Evolutionary conservation across 2,888 invertebrate genomes (phyloP), one percentile per base, ranked within the genome.

Genomic region (Nymphalis urticae): DNA sequence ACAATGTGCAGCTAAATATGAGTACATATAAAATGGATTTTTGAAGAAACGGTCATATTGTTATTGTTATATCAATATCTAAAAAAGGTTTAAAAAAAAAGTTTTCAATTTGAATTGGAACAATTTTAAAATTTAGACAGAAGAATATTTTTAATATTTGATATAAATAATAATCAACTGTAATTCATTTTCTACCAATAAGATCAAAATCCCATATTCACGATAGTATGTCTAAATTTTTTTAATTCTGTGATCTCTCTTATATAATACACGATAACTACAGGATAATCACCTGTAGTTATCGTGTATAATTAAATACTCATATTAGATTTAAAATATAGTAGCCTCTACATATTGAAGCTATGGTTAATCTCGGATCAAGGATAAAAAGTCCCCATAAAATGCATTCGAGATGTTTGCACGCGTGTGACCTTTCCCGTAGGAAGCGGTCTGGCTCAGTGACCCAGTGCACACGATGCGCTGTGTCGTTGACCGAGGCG

Each of bases 401-500:
- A 68, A 66, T 64, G 68, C 67, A 36, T 24, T 36, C 24, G 61
- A 66, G 70, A 66, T 64, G 66, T 61, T 62, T 73, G 71, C 69
- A 71, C 73, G 69, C 70, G 70, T 72, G 51, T 74, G 86, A 83
- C 87, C 87, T 87, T 87, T 90, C 87, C 89, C 85, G 85, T 77
- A 88, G 88, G 89, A 86, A 85, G 84, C 87, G 81, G 82, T 75
- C 78, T 81, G 88, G 76, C 88, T 86, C 82, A 87, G 82, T 90
- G 87, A 89, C 90, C 90, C 84, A 90, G 80, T 88, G 85, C 82
- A 80, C 78, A 71, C 71, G 68, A 75, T 68, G 73, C 70, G 71
- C 62, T 47, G 56, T 53, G 72, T 72, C 75, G 66, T 68, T 71
- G 69, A 72, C 73, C 74, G 71, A 36, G 58, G 36, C 62, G 64